A percentile compares a stretch with the other conserved stretches of the same genome.
These are phyloP conservation scores for Meriones unguiculatus DNA, from an alignment of 2,113 vertebrate genomes.

Conservation along the genomic window DNA sequence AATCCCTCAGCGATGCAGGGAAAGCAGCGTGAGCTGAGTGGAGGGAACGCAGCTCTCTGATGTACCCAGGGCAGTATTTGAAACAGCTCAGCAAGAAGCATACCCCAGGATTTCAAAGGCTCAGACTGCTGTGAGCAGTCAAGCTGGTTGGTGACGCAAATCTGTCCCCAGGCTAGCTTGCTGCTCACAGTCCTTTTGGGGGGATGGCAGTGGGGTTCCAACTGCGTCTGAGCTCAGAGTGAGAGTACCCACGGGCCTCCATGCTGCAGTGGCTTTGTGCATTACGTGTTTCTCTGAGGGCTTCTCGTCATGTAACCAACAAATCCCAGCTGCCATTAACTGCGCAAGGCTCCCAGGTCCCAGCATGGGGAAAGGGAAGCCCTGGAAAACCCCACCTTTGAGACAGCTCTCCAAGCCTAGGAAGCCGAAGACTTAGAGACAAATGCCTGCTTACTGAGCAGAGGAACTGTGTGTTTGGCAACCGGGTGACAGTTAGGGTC, in stretches of 20 bases:
- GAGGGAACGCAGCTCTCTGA: slow-evolving; percentile 51
- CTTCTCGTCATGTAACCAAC: slow-evolving; percentile 36
- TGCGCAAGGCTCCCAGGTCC: slow-evolving; percentile 25
- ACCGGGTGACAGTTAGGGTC: too few relatives aligned
- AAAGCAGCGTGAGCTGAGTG: not conserved
- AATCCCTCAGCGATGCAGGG: not conserved
- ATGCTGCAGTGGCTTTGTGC: slow-evolving; percentile 37
- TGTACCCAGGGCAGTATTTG: not conserved
- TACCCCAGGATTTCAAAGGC: slow-evolving; percentile 53
- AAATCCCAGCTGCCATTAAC: slow-evolving; percentile 44
- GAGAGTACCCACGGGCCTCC: not conserved
- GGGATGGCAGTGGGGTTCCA: not conserved
- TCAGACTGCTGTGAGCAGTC: not conserved
- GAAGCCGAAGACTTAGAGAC: not conserved
- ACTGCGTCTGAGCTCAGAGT: not conserved
- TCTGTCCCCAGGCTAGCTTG: slow-evolving; percentile 55
- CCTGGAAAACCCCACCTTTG: slow-evolving; percentile 29
- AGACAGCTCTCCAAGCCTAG: not conserved
- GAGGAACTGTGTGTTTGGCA: not conserved
- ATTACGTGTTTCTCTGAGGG: slow-evolving; percentile 28
- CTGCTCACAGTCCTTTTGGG: slow-evolving; percentile 37
- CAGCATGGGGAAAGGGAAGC: slow-evolving; percentile 38
- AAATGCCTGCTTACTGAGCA: not conserved
- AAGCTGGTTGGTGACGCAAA: not conserved
- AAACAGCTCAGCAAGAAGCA: slow-evolving; percentile 45